Evolutionary conservation across 2,888 invertebrate genomes (phyloP).

Genomic region (Habrosyne pyritoides): DNA sequence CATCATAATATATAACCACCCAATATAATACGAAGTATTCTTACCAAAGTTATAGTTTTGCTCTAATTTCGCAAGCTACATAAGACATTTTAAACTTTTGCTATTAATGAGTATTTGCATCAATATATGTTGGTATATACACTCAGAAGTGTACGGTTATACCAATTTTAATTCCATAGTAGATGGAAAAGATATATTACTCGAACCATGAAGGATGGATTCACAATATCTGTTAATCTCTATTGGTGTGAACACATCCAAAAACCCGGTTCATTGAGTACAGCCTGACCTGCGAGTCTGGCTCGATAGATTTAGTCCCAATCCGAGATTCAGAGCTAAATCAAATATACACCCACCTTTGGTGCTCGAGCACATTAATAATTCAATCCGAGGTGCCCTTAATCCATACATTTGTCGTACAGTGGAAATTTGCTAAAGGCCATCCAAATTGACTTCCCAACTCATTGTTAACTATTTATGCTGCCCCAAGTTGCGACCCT

Average conservation of each 20-base stretch:
- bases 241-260: neutral
- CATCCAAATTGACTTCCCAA: neutral
- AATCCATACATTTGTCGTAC: constrained; percentile 12
- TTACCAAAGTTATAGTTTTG: too few species aligned
- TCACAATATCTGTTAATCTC: neutral
- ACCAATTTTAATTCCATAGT: too few species aligned
- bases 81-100: too few species aligned
- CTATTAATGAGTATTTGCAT: too few species aligned
- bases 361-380: constrained; percentile 24
- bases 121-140: too few species aligned
- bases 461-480: neutral
- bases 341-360: constrained; percentile 21
- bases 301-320: constrained; percentile 1
- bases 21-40: too few species aligned
- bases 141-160: too few species aligned
- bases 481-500: too few species aligned
- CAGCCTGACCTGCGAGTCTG: neutral
- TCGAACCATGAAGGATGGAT: too few species aligned
- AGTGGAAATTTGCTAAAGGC: neutral
- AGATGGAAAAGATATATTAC: too few species aligned
- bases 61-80: too few species aligned
- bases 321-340: constrained; percentile 18
- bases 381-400: constrained; percentile 21
- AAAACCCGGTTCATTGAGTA: neutral
- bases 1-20: too few species aligned